These are phyloP conservation scores for Smittia aterrima DNA, from an alignment of 2,888 invertebrate species.

Conservation along the genomic window DNA sequence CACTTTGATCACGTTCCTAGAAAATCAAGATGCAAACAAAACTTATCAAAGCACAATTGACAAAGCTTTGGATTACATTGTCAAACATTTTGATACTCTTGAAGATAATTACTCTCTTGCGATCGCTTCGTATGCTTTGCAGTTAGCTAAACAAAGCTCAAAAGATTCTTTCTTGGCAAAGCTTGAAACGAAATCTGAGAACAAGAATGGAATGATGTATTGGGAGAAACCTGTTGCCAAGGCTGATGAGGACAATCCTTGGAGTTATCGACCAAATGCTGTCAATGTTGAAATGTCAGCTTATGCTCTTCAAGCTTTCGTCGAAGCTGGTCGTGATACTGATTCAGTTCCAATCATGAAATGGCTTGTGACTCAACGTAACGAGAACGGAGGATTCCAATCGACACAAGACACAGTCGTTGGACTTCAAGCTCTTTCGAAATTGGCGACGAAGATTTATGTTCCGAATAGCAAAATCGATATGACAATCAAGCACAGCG, in stretches of 20 bases:
- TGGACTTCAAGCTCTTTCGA: conserved; percentile 67
- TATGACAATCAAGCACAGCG: too few relatives aligned
- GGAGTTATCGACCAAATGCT: too few relatives aligned
- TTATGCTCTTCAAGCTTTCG: conserved; percentile 72
- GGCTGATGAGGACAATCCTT: too few relatives aligned
- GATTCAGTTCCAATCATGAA: conserved; percentile 56
- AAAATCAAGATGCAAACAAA: conserved; percentile 54
- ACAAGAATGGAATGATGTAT: background rate
- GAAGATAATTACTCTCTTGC: conserved; percentile 56
- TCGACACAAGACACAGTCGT: conserved; percentile 71
- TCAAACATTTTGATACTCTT: conserved; percentile 47
- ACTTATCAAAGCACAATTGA: conserved; percentile 63
- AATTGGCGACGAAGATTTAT: conserved; percentile 62
- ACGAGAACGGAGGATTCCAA: conserved; percentile 63
- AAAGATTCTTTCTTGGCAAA: conserved; percentile 53
- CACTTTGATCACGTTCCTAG: conserved; percentile 64
- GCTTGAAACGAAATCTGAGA: background rate
- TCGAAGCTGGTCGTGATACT: conserved; percentile 48
- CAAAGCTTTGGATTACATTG: conserved; percentile 62
- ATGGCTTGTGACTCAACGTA: conserved; percentile 65
- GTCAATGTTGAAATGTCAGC: conserved; percentile 76
- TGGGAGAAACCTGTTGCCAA: conserved; percentile 58
- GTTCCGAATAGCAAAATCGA: conserved; percentile 53
- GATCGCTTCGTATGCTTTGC: conserved; percentile 68
- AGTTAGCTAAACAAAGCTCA: conserved; percentile 67